Base-by-base conservation (phyloP, 2,113 vertebrate species). In the Nibea albiflora region DNA sequence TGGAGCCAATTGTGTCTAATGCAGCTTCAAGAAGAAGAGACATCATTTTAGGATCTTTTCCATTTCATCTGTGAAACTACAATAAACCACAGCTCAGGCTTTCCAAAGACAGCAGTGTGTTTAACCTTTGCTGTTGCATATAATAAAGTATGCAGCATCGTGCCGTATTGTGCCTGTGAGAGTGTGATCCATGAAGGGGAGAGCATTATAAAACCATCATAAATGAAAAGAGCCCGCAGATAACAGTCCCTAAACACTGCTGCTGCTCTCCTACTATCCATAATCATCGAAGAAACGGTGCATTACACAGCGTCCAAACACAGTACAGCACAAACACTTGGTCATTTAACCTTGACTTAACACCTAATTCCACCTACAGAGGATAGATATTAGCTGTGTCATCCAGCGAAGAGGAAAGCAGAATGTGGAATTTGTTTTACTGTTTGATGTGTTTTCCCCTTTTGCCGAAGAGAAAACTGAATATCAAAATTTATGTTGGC, bases 171-270 rank as follows among this genome's bases (percentile, higher is more conserved):
- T 68, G 85, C 81, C 71, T 28, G 72, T 76, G 81, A 91, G 87
- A 81, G 81, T 78, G 84, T 90, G 90, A 90, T 91, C 87, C 88
- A 88, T 90, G 90, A 90, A 88, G 87, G 85, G 76, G 90, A 89
- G 60, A 87, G 81, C 78, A 75, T 90, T 89, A 86, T 90, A 87
- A 89, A 90, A 84, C 74, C 76, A 89, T 89, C 87, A 80, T 80
- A 84, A 90, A 91, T 81, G 79, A 88, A 89, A 85, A 88, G 77
- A 88, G 82, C 79, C 88, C 67, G 80, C 81, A 84, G 75, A 92
- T 88, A 84, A 85, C 65, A 57, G 84, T 81, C 76, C 76, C 85
- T 86, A 84, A 90, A 91, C 87, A 82, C 74, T n/a, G 75, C 65
- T 3, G 49, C 78, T 69, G 69, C 77, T 80, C 85, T 82, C 81